Conservation (phyloP, 2,888 invertebrate genomes). For the Hydropsyche betteni region DNA sequence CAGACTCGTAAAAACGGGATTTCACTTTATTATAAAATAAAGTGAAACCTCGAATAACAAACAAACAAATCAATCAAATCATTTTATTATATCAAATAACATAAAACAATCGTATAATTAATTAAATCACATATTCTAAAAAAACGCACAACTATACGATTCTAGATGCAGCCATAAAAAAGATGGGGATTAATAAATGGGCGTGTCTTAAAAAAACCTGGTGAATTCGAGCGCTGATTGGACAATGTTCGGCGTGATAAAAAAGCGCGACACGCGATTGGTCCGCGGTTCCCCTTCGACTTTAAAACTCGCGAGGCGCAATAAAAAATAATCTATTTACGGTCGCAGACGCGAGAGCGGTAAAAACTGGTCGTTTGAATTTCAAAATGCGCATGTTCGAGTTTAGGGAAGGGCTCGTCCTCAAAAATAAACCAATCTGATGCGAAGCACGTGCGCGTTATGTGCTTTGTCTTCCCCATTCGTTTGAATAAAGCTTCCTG, state of each 20-base stretch:
- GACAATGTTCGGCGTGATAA: not conserved
- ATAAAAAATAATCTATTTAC: slow-evolving; percentile 50
- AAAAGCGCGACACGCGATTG: slow-evolving; percentile 29
- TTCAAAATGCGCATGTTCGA: not conserved
- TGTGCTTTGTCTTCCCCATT: not conserved
- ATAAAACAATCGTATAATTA: too few species aligned
- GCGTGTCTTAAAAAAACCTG: slow-evolving; percentile 19
- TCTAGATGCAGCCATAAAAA: not conserved
- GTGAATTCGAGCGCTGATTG: slow-evolving; percentile 1
- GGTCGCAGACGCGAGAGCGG: not conserved
- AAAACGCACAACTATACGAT: not conserved
- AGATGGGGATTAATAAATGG: too few species aligned
- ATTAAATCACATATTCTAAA: too few species aligned
- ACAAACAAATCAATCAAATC: too few species aligned
- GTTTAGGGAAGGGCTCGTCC: not conserved
- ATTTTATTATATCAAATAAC: too few species aligned
- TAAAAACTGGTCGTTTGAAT: slow-evolving; percentile 4
- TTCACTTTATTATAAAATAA: too few species aligned
- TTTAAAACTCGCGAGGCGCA: slow-evolving; percentile 5
- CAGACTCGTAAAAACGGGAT: too few species aligned
- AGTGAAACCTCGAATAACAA: too few species aligned
- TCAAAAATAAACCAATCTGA: slow-evolving; percentile 20
- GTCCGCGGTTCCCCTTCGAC: slow-evolving; percentile 29
- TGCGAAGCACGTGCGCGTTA: slow-evolving; percentile 7
- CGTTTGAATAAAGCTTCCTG: not conserved